A percentile compares a stretch with the other conserved stretches of the same genome.
phyloP scores from a whole-genome alignment of 92 coral and sea anemone genomes.

The Palythoa grandis region DNA sequence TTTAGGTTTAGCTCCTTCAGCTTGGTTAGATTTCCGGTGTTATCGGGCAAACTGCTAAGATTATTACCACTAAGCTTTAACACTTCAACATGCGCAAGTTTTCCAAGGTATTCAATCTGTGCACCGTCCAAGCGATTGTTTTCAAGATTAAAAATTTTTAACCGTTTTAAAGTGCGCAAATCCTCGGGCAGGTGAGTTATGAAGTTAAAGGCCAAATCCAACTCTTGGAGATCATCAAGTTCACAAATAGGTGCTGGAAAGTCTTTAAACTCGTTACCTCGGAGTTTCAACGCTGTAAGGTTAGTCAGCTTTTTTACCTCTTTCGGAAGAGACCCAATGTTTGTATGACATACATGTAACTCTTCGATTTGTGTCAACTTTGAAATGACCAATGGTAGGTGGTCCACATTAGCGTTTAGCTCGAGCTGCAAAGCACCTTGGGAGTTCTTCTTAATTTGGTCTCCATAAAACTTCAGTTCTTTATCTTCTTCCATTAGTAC shows the following conservation, averaged over 20 bases:
- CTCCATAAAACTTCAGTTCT: not conserved
- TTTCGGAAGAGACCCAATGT: conserved; percentile 37
- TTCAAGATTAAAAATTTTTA: conserved; percentile 46
- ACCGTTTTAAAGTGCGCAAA: not conserved
- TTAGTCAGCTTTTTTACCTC: conserved; percentile 22
- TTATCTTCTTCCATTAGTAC: not conserved
- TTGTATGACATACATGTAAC: conserved; percentile 30
- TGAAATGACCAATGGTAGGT: conserved; percentile 44
- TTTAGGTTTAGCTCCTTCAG: conserved; percentile 33
- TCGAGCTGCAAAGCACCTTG: conserved; percentile 28
- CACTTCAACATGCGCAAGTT: conserved; percentile 17
- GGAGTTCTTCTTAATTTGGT: not conserved
- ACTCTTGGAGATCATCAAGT: conserved; percentile 6
- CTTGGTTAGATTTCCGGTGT: not conserved
- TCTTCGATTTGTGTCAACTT: conserved; percentile 43
- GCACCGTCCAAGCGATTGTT: conserved; percentile 38
- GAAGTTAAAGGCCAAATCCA: conserved; percentile 25
- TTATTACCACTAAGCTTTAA: not conserved
- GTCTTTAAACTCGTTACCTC: conserved; percentile 30
- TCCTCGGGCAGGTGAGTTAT: conserved; percentile 48
- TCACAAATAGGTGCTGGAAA: conserved; percentile 53
- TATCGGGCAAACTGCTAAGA: conserved; percentile 37
- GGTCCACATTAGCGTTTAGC: conserved; percentile 17
- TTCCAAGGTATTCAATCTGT: conserved; percentile 37
- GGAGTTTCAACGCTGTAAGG: conserved; percentile 42